phyloP scores from a whole-genome alignment of 2,113 vertebrate species.

The Aleadryas rufinucha region DNA sequence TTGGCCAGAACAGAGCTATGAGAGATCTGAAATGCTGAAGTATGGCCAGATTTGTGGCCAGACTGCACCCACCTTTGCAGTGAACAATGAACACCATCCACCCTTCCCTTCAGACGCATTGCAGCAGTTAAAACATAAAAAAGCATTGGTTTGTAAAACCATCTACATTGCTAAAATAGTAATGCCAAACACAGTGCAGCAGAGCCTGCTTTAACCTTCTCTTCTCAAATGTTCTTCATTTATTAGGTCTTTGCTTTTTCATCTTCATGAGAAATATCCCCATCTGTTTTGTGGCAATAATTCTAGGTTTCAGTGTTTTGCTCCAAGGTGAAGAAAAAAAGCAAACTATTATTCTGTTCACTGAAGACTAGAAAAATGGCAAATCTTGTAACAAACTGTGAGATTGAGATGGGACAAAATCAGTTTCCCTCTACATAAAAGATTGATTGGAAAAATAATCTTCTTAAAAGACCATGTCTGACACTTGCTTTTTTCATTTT shows the following conservation, averaged over 20 bases:
- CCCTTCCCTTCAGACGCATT: not conserved
- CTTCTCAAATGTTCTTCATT: constrained; percentile 9
- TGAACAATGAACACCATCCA: not conserved
- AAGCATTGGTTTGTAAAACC: not conserved
- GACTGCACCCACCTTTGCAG: not conserved
- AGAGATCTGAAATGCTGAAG: not conserved
- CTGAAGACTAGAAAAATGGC: constrained; percentile 16
- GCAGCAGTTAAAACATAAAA: not conserved
- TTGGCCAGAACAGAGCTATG: not conserved
- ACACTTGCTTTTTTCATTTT: constrained; percentile 8
- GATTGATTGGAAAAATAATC: not conserved
- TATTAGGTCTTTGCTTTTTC: constrained; percentile 5
- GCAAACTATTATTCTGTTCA: constrained; percentile 20
- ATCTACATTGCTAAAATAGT: not conserved
- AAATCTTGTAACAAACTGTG: not conserved
- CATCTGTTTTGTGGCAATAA: constrained; percentile 22
- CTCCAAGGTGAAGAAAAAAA: constrained; percentile 43
- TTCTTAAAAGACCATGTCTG: not conserved
- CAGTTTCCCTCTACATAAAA: not conserved
- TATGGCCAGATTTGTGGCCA: not conserved
- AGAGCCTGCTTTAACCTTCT: constrained; percentile 8
- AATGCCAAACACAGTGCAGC: not conserved
- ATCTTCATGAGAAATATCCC: constrained; percentile 33
- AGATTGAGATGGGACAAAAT: not conserved
- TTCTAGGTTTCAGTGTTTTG: not conserved